Base-by-base conservation (phyloP, 1,140 invertebrate species). In the Cotesia typhae region DNA sequence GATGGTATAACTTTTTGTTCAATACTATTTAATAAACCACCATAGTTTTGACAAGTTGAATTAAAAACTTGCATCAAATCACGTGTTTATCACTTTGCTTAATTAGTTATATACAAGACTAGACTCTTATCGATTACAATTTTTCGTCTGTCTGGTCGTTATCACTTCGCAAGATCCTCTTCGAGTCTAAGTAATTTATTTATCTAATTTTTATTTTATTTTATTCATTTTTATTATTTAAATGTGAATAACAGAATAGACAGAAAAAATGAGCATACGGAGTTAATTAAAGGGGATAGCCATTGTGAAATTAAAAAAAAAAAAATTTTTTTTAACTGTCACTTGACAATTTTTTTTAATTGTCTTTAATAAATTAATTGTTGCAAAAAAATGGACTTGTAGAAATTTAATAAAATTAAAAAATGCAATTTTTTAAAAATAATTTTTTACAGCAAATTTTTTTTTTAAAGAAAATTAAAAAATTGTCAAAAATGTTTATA, bases 181-280 rank as follows among this genome's bases (percentile, higher is more conserved):
- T 7, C 10, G 41, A 41, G 41, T 41, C 41, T 41, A 28, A 0
- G 20, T 28, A 28, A 28, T 28, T 28, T 28, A 52, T 41, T 41
- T 17, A 51, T 17, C 12, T 41, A 67, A 52, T n/a, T 20, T 20
- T 57, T 52, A 53, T 67, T 59, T 37, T 61, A 35, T 36, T 14
- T 14, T 14, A 14, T 14, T 14, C 14, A 37, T 6, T 51, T 63
- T n/a, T 5, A 51, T 71, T 10, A 52, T n/a, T 55, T 28, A 28
- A 35, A 10, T 64, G 61, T 35, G 10, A 35, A 10, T 65, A 17
- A 28, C 7, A 47, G 61, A 36, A 28, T 12, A 64, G 41, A 51
- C 71, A 61, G 74, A 75, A 17, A 65, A 60, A 66, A 73, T 73
- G 68, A 75, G 71, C 74, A 70, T 73, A 73, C 74, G 67, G 70